phyloP scores from a whole-genome alignment of 1,140 invertebrate genomes.

The Trinorchestia longiramus region DNA sequence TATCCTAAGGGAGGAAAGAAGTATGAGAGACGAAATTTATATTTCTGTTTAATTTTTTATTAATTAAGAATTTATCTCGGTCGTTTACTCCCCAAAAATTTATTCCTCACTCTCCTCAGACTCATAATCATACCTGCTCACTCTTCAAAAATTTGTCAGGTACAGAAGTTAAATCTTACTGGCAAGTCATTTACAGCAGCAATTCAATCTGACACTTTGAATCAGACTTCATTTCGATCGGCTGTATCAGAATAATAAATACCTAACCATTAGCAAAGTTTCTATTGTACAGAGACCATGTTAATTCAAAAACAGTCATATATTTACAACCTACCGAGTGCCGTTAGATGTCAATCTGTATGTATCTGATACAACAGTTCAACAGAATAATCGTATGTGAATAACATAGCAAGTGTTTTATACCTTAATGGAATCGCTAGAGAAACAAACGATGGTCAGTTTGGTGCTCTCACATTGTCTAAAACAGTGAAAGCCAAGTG shows the following conservation, averaged over 20 bases:
- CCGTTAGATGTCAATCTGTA: background rate
- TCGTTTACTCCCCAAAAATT: too few relatives aligned
- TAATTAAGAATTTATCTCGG: too few relatives aligned
- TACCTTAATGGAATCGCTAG: background rate
- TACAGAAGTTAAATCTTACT: background rate
- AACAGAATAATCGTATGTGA: background rate
- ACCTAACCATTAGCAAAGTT: background rate
- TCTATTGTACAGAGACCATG: background rate
- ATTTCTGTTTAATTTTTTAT: too few relatives aligned
- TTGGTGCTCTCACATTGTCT: background rate
- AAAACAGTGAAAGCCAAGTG: background rate
- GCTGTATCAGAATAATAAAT: background rate
- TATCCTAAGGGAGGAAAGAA: too few relatives aligned
- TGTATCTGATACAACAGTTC: background rate
- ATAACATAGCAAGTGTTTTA: background rate
- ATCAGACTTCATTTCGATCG: background rate
- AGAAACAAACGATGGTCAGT: background rate
- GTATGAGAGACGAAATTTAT: too few relatives aligned
- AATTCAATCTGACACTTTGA: too few relatives aligned
- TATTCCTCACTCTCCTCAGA: too few relatives aligned
- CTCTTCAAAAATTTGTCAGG: background rate
- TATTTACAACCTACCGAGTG: background rate
- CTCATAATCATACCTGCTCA: background rate
- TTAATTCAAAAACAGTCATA: background rate
- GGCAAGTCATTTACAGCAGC: too few relatives aligned